Base-by-base conservation (phyloP, 1,140 invertebrate genomes). In the Hypsibius dujardini region DNA sequence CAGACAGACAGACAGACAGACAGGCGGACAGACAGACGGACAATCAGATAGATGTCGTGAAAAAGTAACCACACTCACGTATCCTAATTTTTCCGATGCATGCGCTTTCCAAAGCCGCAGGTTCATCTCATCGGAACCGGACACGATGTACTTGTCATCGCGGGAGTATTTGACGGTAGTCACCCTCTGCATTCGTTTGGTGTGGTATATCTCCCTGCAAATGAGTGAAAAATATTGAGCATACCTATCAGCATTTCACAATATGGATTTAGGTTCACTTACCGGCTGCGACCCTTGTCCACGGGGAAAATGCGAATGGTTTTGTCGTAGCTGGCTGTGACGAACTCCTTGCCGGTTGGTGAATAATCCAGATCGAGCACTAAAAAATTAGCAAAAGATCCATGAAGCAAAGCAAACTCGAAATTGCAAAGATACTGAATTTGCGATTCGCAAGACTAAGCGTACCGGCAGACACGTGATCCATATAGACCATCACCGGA, bases 101-200 rank as follows among this genome's bases (percentile, higher is more conserved):
- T 85, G 87, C 1, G 95, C 88, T 82, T 99, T 99, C 96, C 96
- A 99, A 75, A 99, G 83, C 75, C 96, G 85, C 72, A 99, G 90
- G 79, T 98, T 98, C 92, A 98, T 98, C 82, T 99, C 96, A 81
- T 98, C 93, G 60, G 93, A 97, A 46, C 91, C 92, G 74, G 88
- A 91, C 15, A 96, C 78, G 67, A 99, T 86, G 76, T 92, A 99
- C 81, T 95, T 96, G 77, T 92, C 89, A 78, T 99, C 96, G 59
- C 89, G 78, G 0, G 91, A 89, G 92, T 93, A 99, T 71, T 86
- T 82, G 12, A 97, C 86, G 76, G 86, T 87, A 0, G 90, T 89
- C 0, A 99, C 81, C 74, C 91, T 85, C 79, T 98, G 93, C 95
- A 99, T 99, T 76, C 95, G 84, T 79, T 95, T 97, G 0, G 94